Percentiles rank a stretch among this genome's conserved stretches.
phyloP scores from a whole-genome alignment of 2,888 invertebrate genomes.

The Belgica antarctica region DNA sequence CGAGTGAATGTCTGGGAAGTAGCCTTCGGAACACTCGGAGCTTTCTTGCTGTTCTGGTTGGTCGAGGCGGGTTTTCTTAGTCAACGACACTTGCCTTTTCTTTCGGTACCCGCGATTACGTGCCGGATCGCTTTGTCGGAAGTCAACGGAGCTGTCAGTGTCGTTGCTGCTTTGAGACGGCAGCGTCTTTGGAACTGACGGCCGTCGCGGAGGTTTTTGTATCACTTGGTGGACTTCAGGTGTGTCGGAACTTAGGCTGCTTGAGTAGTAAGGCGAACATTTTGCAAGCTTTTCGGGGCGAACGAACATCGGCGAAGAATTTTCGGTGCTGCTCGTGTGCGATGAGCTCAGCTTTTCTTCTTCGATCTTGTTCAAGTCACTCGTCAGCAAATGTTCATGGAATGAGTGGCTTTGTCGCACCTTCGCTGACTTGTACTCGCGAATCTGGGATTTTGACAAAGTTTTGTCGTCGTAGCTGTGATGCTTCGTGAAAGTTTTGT shows the following conservation, averaged over 20 bases:
- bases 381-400: constrained; percentile 63
- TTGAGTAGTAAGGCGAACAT: constrained; percentile 73
- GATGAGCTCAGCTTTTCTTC: constrained; percentile 57
- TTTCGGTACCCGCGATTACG: constrained; percentile 68
- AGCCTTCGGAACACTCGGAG: constrained; percentile 68
- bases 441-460: constrained; percentile 63
- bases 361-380: constrained; percentile 59
- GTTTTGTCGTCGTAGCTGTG: constrained; percentile 67
- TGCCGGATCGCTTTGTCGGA: constrained; percentile 62
- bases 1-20: constrained; percentile 65
- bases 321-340: constrained; percentile 53
- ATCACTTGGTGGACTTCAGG: constrained; percentile 65
- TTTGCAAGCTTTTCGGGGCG: constrained; percentile 60
- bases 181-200: constrained; percentile 61
- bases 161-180: constrained; percentile 74
- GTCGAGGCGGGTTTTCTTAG: constrained; percentile 60
- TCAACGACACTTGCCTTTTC: constrained; percentile 61
- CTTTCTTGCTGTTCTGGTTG: constrained; percentile 60
- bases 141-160: constrained; percentile 68
- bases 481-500: constrained; percentile 62
- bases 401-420: constrained; percentile 65
- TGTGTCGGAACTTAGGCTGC: constrained; percentile 71
- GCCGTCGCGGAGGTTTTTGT: constrained; percentile 65
- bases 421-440: constrained; percentile 62
- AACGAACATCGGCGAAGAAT: constrained; percentile 52